These are phyloP conservation scores for Engraulis encrasicolus DNA, from an alignment of 2,113 vertebrate genomes.

Conservation along the genomic window DNA sequence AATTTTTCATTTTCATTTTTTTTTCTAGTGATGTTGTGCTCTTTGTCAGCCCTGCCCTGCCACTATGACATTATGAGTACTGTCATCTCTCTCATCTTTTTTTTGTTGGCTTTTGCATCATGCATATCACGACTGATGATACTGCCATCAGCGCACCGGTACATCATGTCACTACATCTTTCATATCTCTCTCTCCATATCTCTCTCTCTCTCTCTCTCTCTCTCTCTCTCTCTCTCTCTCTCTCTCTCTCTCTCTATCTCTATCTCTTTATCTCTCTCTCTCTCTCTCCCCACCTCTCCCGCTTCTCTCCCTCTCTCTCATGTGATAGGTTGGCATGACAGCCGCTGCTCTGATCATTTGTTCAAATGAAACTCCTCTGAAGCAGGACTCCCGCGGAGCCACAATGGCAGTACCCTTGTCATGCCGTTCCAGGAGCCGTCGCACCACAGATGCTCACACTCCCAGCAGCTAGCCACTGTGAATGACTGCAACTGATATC, in stretches of 20 bases:
- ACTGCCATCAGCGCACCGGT: not conserved
- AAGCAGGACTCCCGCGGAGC: not conserved
- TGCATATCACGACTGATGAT: not conserved
- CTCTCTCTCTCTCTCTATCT: too few relatives aligned
- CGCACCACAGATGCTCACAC: not conserved
- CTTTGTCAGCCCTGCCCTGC: not conserved
- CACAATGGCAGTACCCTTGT: not conserved
- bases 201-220: too few relatives aligned
- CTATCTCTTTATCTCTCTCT: too few relatives aligned
- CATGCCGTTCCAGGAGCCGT: not conserved
- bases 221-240: too few relatives aligned
- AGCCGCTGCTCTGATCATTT: not conserved
- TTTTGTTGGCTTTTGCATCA: not conserved
- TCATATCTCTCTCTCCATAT: too few relatives aligned
- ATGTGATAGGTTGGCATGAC: not conserved
- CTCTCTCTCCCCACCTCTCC: too few relatives aligned
- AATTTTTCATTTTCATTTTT: too few relatives aligned
- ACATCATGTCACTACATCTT: not conserved
- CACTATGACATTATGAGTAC: not conserved
- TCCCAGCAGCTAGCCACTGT: not conserved
- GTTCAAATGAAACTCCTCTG: not conserved
- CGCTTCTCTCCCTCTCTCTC: too few relatives aligned
- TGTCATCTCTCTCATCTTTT: not conserved
- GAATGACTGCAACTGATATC: not conserved
- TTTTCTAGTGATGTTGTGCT: not conserved